Percentiles rank a stretch among this genome's conserved stretches.
Conservation (phyloP, 64 coral and sea anemone species). For the Dendrophyllia cribrosa region DNA sequence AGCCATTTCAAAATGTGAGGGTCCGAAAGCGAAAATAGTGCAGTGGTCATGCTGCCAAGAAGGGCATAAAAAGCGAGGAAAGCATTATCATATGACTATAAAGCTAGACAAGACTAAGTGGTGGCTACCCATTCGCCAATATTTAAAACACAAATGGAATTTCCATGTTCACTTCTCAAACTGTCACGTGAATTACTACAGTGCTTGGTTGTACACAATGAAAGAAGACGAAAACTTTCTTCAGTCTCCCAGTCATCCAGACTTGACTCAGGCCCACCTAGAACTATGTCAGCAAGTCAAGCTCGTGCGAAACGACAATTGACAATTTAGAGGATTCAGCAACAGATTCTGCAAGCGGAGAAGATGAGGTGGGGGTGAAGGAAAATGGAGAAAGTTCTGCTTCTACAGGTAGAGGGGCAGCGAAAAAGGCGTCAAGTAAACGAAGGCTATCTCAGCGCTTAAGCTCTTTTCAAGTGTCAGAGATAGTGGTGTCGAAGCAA, state of each 20-base stretch:
- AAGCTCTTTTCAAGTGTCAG: constrained; percentile 31
- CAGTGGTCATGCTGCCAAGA: constrained; percentile 15
- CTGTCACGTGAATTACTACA: constrained; percentile 42
- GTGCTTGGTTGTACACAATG: no score
- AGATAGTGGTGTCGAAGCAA: constrained; percentile 22
- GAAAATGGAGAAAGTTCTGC: no score
- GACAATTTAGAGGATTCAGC: no score
- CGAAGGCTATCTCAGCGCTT: not conserved
- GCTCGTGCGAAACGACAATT: no score
- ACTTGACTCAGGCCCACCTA: no score
- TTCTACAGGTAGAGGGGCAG: not conserved
- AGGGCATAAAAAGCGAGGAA: constrained; percentile 18
- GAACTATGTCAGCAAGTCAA: no score
- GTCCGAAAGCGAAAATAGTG: not conserved
- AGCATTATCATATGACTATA: not conserved
- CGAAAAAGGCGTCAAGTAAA: constrained; percentile 9
- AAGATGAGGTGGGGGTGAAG: no score
- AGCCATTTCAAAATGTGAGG: not conserved
- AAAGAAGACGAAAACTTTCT: no score
- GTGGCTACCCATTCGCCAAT: not conserved
- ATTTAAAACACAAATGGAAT: not conserved
- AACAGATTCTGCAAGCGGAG: no score
- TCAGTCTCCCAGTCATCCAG: no score
- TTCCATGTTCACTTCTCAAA: constrained; percentile 31
- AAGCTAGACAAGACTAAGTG: not conserved